These are phyloP conservation scores for Nyleta sp. DNA, from an alignment of 2,888 invertebrate genomes.

Conservation along the genomic window DNA sequence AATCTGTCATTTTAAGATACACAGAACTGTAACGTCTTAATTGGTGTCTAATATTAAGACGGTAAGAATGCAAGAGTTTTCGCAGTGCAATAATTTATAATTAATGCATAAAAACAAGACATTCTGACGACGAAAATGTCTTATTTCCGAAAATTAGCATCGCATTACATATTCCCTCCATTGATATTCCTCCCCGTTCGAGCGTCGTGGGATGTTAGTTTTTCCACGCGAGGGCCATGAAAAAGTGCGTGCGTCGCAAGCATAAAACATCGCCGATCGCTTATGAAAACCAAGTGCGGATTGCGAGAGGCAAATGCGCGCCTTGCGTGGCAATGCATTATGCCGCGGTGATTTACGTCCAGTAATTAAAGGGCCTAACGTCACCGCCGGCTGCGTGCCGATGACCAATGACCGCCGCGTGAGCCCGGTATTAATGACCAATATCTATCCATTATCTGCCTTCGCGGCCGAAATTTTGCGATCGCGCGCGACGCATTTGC, in stretches of 20 bases:
- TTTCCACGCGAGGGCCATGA: constrained; percentile 21
- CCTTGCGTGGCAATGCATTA: constrained; percentile 18
- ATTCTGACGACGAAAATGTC: not conserved
- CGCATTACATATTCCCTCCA: not conserved
- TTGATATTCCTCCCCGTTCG: not conserved
- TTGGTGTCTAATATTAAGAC: too few relatives aligned
- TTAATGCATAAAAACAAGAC: too few relatives aligned
- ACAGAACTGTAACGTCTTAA: too few relatives aligned
- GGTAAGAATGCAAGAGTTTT: too few relatives aligned
- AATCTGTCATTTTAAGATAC: too few relatives aligned
- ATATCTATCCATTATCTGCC: constrained; percentile 14
- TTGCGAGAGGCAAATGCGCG: not conserved
- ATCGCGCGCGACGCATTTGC: too few relatives aligned
- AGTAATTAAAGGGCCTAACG: constrained; percentile 78
- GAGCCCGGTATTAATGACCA: constrained; percentile 75
- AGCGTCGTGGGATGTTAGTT: constrained; percentile 23
- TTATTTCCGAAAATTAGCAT: constrained; percentile 1
- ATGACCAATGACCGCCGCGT: constrained; percentile 78
- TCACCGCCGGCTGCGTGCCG: constrained; percentile 76
- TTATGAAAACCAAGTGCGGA: constrained; percentile 7
- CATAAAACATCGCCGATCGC: constrained; percentile 18
- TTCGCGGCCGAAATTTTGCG: not conserved
- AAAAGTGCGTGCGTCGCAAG: constrained; percentile 27
- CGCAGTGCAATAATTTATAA: too few relatives aligned
- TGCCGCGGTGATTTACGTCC: constrained; percentile 59